A percentile compares a stretch with the other conserved stretches of the same genome.
These are phyloP conservation scores for Melanostoma mellinum DNA, from an alignment of 2,888 invertebrate genomes.

Conservation along the genomic window DNA sequence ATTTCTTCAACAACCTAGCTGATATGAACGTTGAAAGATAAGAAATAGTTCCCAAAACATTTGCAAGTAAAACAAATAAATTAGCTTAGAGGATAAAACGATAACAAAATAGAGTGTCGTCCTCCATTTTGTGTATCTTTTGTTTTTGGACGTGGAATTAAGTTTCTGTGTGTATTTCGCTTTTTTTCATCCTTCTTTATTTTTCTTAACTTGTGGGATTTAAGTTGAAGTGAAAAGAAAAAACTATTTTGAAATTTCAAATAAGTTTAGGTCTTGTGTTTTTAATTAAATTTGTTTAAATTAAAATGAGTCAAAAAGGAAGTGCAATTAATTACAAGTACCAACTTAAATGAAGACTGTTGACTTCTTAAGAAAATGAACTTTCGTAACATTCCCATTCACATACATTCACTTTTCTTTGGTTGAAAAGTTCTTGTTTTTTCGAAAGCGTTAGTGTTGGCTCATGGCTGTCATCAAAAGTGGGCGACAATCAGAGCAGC, in stretches of 20 bases:
- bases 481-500: background rate
- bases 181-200: constrained; percentile 25
- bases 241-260: constrained; percentile 55
- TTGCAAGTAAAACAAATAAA: constrained; percentile 66
- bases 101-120: constrained; percentile 35
- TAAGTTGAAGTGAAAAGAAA: constrained; percentile 29
- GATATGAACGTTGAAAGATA: constrained; percentile 48
- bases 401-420: background rate
- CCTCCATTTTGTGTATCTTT: constrained; percentile 6
- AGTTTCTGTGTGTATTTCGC: constrained; percentile 42
- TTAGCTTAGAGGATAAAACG: constrained; percentile 55
- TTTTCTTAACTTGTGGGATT: constrained; percentile 10
- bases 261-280: constrained; percentile 55
- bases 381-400: constrained; percentile 3
- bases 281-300: constrained; percentile 66
- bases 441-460: constrained; percentile 31
- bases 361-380: constrained; percentile 32
- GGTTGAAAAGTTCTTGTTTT: constrained; percentile 41
- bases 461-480: background rate
- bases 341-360: constrained; percentile 21
- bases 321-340: constrained; percentile 65
- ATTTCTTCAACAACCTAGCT: constrained; percentile 19
- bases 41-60: constrained; percentile 61
- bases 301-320: constrained; percentile 57
- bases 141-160: constrained; percentile 49